Evolutionary conservation across 2,888 invertebrate genomes (phyloP).

Genomic region (Sminthurides aquaticus): DNA sequence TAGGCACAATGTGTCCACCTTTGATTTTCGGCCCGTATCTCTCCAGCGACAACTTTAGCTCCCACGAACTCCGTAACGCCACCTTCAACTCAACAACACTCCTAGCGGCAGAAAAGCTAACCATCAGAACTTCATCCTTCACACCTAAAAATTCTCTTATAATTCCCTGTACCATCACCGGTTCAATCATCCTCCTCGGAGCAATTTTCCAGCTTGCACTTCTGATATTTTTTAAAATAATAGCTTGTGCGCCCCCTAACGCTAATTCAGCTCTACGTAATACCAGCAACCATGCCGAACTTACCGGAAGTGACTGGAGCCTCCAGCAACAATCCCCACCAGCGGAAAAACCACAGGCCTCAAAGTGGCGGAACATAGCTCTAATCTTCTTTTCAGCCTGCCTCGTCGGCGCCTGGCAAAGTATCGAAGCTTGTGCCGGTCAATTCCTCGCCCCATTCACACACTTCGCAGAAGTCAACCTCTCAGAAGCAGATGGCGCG

Average conservation of each 20-base stretch:
- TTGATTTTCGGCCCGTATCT: slow-evolving; percentile 29
- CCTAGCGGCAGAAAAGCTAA: not conserved
- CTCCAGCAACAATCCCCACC: too few relatives aligned
- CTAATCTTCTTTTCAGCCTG: slow-evolving; percentile 5
- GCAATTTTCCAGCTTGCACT: slow-evolving; percentile 7
- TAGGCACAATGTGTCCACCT: slow-evolving; percentile 25
- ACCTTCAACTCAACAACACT: not conserved
- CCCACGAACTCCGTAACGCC: not conserved
- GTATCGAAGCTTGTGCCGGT: slow-evolving; percentile 7
- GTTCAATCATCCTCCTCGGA: slow-evolving; percentile 3
- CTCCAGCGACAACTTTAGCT: not conserved
- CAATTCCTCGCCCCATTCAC: slow-evolving; percentile 13
- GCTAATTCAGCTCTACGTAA: not conserved
- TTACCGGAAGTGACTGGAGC: too few relatives aligned
- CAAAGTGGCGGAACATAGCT: not conserved
- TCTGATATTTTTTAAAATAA: not conserved
- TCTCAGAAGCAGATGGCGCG: slow-evolving; percentile 10
- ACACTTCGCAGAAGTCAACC: not conserved
- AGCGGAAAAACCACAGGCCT: not conserved
- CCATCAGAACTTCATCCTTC: not conserved
- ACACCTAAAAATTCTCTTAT: not conserved
- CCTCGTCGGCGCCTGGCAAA: slow-evolving; percentile 9
- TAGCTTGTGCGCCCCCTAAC: not conserved
- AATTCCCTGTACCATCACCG: slow-evolving; percentile 11
- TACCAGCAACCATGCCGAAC: not conserved